phyloP scores from a whole-genome alignment of 2,888 invertebrate genomes.

The Dendrolimus pini region DNA sequence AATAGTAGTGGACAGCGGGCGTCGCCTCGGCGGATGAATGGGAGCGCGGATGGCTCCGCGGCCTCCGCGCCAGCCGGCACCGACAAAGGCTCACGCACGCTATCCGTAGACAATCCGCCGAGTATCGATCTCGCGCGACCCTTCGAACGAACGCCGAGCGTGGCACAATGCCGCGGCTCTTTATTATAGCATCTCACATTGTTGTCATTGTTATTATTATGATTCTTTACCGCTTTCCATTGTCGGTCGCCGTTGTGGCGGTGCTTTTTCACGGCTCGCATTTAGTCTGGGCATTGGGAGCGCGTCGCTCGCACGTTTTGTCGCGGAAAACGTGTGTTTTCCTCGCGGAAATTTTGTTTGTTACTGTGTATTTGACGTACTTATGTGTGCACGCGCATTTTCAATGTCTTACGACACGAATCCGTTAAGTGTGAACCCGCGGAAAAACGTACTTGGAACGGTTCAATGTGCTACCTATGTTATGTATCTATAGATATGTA shows the following conservation, averaged over 20 bases:
- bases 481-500: slow-evolving; percentile 7
- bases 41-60: slow-evolving; percentile 30
- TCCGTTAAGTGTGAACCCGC: slow-evolving; percentile 10
- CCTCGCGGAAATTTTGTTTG: slow-evolving; percentile 57
- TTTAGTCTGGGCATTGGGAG: slow-evolving; percentile 75
- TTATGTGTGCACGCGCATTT: slow-evolving; percentile 52
- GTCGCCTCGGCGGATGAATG: slow-evolving; percentile 42
- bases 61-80: slow-evolving; percentile 13
- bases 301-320: slow-evolving; percentile 73
- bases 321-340: slow-evolving; percentile 71
- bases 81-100: slow-evolving; percentile 66
- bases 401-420: background rate
- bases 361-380: slow-evolving; percentile 44
- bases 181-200: slow-evolving; percentile 78
- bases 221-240: slow-evolving; percentile 78
- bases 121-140: slow-evolving; percentile 74
- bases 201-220: slow-evolving; percentile 78
- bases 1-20: slow-evolving; percentile 50
- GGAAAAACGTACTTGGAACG: slow-evolving; percentile 14
- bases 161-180: slow-evolving; percentile 74
- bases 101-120: slow-evolving; percentile 67
- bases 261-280: slow-evolving; percentile 76
- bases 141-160: slow-evolving; percentile 71
- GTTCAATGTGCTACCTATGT: slow-evolving; percentile 12
- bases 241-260: slow-evolving; percentile 75